A percentile compares a stretch with the other conserved stretches of the same genome.
Evolutionary conservation across 2,113 vertebrate species (phyloP).

Genomic region (Sclerurus mexicanus): DNA sequence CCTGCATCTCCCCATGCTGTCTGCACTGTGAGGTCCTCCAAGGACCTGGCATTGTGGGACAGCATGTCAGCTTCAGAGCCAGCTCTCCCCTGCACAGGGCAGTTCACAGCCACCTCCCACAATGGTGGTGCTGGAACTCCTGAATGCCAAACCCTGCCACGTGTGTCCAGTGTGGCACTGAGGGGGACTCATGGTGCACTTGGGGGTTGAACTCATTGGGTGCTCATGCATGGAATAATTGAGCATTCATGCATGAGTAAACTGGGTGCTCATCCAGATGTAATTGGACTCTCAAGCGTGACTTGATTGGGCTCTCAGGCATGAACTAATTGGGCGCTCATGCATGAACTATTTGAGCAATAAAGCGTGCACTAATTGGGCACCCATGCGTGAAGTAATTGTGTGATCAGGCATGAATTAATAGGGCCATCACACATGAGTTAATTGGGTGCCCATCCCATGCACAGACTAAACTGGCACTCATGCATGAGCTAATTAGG

Average conservation of each 20-base stretch:
- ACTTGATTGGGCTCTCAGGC: slow-evolving; percentile 11
- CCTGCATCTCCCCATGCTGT: rapidly evolving
- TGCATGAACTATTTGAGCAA: background rate
- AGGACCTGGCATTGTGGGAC: background rate
- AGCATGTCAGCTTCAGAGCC: background rate
- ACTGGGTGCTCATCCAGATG: background rate
- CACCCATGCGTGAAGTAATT: background rate
- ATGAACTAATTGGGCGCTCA: background rate
- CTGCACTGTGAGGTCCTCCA: rapidly evolving
- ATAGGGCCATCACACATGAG: background rate
- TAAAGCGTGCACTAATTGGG: background rate
- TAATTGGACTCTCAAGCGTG: background rate
- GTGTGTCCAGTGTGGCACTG: background rate
- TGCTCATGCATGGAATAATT: background rate
- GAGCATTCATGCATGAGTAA: background rate
- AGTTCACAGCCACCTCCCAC: background rate
- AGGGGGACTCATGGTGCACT: background rate
- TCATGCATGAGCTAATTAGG: background rate
- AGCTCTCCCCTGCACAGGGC: background rate
- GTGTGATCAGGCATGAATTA: background rate
- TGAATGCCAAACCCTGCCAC: background rate
- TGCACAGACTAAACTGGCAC: background rate
- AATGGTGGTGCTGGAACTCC: background rate
- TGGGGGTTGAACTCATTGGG: background rate
- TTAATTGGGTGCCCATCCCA: background rate